phyloP scores from a whole-genome alignment of 1,140 invertebrate species.

The Hypothenemus hampei region DNA sequence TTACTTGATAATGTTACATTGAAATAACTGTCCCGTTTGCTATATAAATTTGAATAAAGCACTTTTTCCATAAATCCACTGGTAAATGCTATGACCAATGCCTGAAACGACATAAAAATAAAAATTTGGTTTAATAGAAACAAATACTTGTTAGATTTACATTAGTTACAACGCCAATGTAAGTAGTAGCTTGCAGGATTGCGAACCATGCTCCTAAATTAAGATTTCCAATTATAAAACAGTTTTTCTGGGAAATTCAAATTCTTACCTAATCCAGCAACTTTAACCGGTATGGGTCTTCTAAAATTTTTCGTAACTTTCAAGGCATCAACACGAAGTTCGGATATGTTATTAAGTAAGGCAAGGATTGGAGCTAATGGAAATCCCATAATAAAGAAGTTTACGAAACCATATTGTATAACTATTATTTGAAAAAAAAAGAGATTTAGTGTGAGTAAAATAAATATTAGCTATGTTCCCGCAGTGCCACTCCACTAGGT shows the following conservation, averaged over 20 bases:
- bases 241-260: neutral
- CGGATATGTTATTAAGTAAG: conserved; percentile 73
- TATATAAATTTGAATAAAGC: no score
- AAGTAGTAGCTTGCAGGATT: conserved; percentile 31
- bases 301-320: conserved; percentile 69
- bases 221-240: neutral
- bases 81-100: conserved; percentile 96
- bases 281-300: conserved; percentile 62
- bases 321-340: conserved; percentile 71
- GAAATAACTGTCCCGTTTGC: no score
- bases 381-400: conserved; percentile 78
- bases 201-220: conserved; percentile 57
- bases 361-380: conserved; percentile 75
- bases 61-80: conserved; percentile 84
- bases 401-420: conserved; percentile 80
- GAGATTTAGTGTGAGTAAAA: no score
- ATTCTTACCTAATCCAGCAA: conserved; percentile 55
- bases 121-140: neutral
- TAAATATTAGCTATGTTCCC: no score
- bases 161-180: conserved; percentile 33
- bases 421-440: no score
- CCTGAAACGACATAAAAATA: conserved; percentile 60
- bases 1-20: no score
- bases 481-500: no score
- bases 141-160: conserved; percentile 19